Conservation (phyloP, 2,888 invertebrate species). For the Adelphocoris suturalis region DNA sequence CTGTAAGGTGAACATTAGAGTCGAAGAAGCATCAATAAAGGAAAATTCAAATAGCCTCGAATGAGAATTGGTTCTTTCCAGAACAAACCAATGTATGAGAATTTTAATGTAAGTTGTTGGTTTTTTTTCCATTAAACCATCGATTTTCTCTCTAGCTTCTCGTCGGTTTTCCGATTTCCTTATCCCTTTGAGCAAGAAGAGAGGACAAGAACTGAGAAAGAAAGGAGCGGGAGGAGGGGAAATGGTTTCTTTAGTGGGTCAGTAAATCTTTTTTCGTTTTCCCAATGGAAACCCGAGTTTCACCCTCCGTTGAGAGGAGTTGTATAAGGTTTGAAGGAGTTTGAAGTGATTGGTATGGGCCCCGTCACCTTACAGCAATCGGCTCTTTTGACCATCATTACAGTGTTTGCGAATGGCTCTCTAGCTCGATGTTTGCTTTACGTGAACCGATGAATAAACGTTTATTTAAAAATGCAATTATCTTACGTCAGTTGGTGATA, state of each 20-base stretch:
- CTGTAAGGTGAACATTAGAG: no score
- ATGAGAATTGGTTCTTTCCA: not conserved
- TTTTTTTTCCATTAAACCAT: not conserved
- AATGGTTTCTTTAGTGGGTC: conserved; percentile 54
- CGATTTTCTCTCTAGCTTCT: not conserved
- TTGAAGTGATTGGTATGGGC: not conserved
- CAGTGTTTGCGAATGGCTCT: not conserved
- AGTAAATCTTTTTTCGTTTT: conserved; percentile 33
- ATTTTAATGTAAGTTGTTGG: not conserved
- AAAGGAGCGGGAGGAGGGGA: conserved; percentile 4
- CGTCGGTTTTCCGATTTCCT: not conserved
- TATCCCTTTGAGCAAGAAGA: not conserved
- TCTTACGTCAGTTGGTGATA: no score
- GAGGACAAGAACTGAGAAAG: not conserved
- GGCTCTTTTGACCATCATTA: not conserved
- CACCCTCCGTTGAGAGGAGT: not conserved
- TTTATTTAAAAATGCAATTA: no score
- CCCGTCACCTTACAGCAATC: conserved; percentile 4
- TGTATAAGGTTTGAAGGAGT: conserved; percentile 9
- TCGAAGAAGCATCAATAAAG: not conserved
- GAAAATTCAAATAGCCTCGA: not conserved
- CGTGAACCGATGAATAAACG: not conserved
- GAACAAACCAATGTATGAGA: not conserved
- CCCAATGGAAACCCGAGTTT: not conserved
- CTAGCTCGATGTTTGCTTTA: not conserved